These are phyloP conservation scores for Drosophila jambulina DNA, from an alignment of 1,140 invertebrate genomes.

Conservation along the genomic window DNA sequence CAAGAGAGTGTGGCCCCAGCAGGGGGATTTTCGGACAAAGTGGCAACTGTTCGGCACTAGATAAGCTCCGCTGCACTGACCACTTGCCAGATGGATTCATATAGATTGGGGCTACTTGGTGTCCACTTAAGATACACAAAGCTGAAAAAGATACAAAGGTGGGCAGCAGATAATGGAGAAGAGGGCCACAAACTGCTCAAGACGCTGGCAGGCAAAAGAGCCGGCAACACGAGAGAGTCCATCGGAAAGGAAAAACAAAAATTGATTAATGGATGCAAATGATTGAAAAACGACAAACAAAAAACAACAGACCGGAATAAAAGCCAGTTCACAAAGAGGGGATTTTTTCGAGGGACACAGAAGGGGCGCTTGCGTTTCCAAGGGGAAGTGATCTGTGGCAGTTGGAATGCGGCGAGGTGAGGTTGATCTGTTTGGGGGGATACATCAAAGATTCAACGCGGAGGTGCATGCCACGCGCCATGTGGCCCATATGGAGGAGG, in stretches of 20 bases:
- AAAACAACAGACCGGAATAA: constrained; percentile 45
- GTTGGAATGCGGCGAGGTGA: neutral
- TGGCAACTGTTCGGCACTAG: constrained; percentile 70
- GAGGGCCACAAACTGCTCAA: constrained; percentile 15
- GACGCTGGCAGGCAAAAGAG: constrained; percentile 22
- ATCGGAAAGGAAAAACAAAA: constrained; percentile 43
- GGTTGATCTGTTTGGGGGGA: constrained; percentile 15
- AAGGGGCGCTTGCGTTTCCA: neutral
- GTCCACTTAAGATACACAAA: constrained; percentile 75
- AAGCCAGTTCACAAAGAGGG: neutral
- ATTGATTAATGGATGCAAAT: constrained; percentile 84
- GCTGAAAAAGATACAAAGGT: constrained; percentile 51
- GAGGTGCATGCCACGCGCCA: constrained; percentile 66
- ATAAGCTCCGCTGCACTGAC: constrained; percentile 69
- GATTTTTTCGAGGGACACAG: neutral
- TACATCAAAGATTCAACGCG: constrained; percentile 65
- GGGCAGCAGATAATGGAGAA: constrained; percentile 29
- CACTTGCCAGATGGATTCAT: constrained; percentile 50
- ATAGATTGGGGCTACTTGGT: constrained; percentile 59
- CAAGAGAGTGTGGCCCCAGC: constrained; percentile 23
- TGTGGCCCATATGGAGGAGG: constrained; percentile 55
- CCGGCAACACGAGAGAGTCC: constrained; percentile 7
- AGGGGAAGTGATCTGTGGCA: neutral
- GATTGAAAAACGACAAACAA: constrained; percentile 72
- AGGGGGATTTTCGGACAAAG: constrained; percentile 36